Conservation (phyloP, 92 coral and sea anemone species). For the Zoanthus solanderi region DNA sequence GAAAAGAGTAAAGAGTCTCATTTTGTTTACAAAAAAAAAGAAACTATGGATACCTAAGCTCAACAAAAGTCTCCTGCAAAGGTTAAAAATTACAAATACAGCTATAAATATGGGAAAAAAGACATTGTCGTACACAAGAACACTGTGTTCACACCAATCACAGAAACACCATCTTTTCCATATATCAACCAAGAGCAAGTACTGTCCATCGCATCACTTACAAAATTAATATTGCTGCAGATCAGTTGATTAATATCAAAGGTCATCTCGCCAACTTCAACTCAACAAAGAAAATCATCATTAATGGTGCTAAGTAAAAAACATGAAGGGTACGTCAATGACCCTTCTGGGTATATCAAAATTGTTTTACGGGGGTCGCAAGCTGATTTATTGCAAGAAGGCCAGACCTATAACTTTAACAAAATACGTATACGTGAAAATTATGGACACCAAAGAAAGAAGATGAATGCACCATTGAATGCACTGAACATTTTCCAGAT, state of each 20-base stretch:
- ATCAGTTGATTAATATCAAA: background rate
- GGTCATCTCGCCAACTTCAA: background rate
- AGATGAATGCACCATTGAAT: background rate
- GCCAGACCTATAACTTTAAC: conserved; percentile 28
- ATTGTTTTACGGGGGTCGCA: background rate
- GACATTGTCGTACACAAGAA: background rate
- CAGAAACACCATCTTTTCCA: background rate
- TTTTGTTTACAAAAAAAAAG: background rate
- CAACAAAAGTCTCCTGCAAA: background rate
- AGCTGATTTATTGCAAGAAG: background rate
- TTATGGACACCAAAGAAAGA: conserved; percentile 45
- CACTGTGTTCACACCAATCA: background rate
- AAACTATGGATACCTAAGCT: background rate
- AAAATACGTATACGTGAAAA: conserved; percentile 28
- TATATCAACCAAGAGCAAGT: background rate
- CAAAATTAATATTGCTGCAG: background rate
- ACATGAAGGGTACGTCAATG: background rate
- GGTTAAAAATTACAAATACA: background rate
- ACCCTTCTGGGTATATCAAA: background rate
- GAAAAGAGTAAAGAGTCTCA: background rate
- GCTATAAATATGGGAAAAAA: background rate
- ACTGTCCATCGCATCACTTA: background rate
- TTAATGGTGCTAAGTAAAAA: background rate
- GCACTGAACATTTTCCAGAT: conserved; percentile 8
- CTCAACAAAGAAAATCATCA: background rate